phyloP scores from a whole-genome alignment of 2,888 invertebrate genomes.

The Boloria selene region DNA sequence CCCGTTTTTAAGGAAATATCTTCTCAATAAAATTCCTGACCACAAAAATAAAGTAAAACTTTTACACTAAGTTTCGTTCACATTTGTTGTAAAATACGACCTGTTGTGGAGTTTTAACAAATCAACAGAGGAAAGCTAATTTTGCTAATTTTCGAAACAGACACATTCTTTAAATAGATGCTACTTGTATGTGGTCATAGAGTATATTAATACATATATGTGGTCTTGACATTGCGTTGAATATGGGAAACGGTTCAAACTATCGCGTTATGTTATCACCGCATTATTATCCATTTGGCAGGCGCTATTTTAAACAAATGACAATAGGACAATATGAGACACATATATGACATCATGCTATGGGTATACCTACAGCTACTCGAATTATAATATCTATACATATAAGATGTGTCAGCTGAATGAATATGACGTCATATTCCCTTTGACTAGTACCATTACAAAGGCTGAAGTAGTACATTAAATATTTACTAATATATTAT shows the following conservation, averaged over 20 bases:
- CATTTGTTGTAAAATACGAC: too few species aligned
- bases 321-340: slow-evolving; percentile 43
- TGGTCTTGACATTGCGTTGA: slow-evolving; percentile 19
- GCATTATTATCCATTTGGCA: slow-evolving; percentile 28
- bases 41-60: too few species aligned
- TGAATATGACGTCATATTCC: slow-evolving; percentile 16
- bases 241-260: neutral
- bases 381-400: neutral
- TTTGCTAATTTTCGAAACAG: neutral
- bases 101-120: too few species aligned
- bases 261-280: slow-evolving; percentile 17
- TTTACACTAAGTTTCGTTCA: too few species aligned
- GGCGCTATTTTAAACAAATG: slow-evolving; percentile 37
- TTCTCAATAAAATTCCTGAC: too few species aligned
- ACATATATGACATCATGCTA: slow-evolving; percentile 42
- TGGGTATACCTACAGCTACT: neutral
- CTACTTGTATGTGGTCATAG: slow-evolving; percentile 8
- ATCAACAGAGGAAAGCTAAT: too few species aligned
- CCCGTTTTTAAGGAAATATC: too few species aligned
- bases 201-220: too few species aligned
- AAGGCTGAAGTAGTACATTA: too few species aligned
- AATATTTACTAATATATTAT: too few species aligned
- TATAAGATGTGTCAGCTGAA: neutral
- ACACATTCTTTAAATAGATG: slow-evolving; percentile 12
- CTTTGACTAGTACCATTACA: too few species aligned